phyloP scores from a whole-genome alignment of 92 coral and sea anemone species.

The Desmophyllum pertusum region DNA sequence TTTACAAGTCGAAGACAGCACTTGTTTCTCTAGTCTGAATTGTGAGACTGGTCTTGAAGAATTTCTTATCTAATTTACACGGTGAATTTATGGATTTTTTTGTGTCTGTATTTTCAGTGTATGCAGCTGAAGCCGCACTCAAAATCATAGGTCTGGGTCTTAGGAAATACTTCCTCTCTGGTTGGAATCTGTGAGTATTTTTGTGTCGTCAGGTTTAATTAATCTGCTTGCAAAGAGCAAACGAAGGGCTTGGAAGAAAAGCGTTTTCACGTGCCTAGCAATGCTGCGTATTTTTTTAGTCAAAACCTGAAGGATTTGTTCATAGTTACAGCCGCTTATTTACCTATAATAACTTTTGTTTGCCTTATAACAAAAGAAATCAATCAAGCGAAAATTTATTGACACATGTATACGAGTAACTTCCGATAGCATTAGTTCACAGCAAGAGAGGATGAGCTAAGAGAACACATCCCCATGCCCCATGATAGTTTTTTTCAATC shows the following conservation, averaged over 20 bases:
- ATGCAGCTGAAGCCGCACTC: slow-evolving; percentile 83
- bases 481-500: no score
- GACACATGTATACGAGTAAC: no score
- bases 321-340: no score
- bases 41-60: not conserved
- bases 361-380: no score
- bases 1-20: not conserved
- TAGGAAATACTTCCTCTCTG: slow-evolving; percentile 76
- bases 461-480: no score
- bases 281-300: no score
- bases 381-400: no score
- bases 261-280: no score
- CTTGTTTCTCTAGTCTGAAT: not conserved
- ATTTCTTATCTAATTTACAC: not conserved
- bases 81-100: not conserved
- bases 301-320: no score
- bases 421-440: no score
- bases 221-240: not conserved
- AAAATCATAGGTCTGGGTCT: slow-evolving; percentile 85
- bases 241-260: not conserved
- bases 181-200: slow-evolving; percentile 85
- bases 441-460: no score
- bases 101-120: slow-evolving; percentile 58
- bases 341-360: no score
- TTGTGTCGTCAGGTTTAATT: not conserved